These are phyloP conservation scores for Cochlearius cochlearius DNA, from an alignment of 2,113 vertebrate species.

Conservation along the genomic window DNA sequence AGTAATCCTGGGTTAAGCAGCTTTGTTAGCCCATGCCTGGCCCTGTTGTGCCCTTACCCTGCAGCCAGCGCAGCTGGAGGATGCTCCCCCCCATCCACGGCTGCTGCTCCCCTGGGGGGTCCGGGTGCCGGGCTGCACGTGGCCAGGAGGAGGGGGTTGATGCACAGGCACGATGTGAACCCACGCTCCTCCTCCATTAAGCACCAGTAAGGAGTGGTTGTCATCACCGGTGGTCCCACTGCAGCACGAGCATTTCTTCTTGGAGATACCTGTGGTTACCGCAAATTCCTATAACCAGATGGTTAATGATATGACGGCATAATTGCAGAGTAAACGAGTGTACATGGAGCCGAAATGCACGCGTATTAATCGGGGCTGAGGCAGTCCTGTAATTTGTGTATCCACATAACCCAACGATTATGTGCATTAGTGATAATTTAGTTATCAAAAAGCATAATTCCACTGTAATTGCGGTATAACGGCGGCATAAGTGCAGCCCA, in stretches of 20 bases:
- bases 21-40: background rate
- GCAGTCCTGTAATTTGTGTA: constrained; percentile 46
- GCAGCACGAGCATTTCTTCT: background rate
- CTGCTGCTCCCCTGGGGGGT: background rate
- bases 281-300: background rate
- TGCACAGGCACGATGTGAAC: background rate
- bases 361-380: background rate
- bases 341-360: background rate
- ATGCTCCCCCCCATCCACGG: accelerated
- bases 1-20: background rate
- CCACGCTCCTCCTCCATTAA: background rate
- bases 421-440: constrained; percentile 50
- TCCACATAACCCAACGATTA: constrained; percentile 10
- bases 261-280: background rate
- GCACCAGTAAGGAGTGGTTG: background rate
- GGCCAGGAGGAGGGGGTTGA: accelerated
- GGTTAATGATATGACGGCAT: background rate
- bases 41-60: background rate
- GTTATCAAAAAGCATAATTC: constrained; percentile 40
- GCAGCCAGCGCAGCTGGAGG: background rate
- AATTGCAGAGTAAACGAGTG: constrained; percentile 34
- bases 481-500: background rate
- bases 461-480: background rate
- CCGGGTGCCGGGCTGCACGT: accelerated
- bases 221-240: background rate